Conservation (phyloP, 2,888 invertebrate species). For the Ichneumon xanthorius region DNA sequence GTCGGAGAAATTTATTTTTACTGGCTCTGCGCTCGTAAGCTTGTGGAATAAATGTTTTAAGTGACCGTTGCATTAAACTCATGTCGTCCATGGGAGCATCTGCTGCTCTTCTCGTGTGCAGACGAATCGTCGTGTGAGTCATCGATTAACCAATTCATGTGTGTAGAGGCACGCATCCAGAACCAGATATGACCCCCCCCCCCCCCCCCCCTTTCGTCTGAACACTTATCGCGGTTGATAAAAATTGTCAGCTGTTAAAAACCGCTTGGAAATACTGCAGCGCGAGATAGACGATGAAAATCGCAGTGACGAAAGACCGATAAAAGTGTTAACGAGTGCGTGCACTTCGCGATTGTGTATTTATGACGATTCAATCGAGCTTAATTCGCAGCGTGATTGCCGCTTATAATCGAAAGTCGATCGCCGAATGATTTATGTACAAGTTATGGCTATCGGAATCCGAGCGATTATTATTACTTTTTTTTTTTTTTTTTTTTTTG, state of each 20-base stretch:
- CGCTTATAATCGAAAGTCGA: neutral
- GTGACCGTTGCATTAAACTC: conserved; percentile 28
- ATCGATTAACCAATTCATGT: conserved; percentile 54
- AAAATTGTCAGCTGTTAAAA: conserved; percentile 23
- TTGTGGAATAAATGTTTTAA: conserved; percentile 3
- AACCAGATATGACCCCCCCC: neutral
- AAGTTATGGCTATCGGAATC: neutral
- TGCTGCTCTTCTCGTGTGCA: conserved; percentile 23
- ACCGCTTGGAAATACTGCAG: neutral
- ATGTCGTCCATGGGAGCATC: conserved; percentile 23
- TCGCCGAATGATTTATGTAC: neutral
- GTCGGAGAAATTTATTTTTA: too few species aligned
- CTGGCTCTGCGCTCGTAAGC: too few species aligned
- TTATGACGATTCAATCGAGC: conserved; percentile 9
- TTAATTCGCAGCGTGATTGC: neutral
- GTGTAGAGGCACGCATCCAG: conserved; percentile 20
- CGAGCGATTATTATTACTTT: neutral
- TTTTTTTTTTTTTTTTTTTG: neutral
- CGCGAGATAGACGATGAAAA: neutral
- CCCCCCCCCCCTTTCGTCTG: neutral
- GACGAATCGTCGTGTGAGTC: conserved; percentile 41
- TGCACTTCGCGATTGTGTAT: neutral
- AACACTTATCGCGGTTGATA: conserved; percentile 1
- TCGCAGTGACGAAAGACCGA: neutral
- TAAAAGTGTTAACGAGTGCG: neutral